Conservation (phyloP, 2,113 vertebrate genomes). For the Grammomys dolichurus region DNA sequence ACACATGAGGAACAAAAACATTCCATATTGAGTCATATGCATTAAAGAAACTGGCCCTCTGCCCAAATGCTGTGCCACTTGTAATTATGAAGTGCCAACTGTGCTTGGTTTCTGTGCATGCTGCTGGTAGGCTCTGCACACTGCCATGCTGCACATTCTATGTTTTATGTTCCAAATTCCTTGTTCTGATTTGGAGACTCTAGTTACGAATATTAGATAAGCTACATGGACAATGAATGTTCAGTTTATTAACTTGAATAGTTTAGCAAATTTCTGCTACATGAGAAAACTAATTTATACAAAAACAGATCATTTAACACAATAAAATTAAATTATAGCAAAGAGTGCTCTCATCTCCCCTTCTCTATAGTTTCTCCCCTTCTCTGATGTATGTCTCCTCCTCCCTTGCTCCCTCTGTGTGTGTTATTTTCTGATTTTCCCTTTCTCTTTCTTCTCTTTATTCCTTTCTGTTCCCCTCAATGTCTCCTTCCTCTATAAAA, state of each 20-base stretch:
- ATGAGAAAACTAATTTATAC: slow-evolving; percentile 76
- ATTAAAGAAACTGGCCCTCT: slow-evolving; percentile 71
- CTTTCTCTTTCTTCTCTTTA: neutral
- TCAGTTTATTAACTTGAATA: slow-evolving; percentile 67
- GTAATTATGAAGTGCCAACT: slow-evolving; percentile 81
- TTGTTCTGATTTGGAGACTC: slow-evolving; percentile 74
- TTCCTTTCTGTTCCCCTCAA: no score
- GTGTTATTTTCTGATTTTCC: neutral
- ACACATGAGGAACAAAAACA: slow-evolving; percentile 72
- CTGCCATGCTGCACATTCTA: slow-evolving; percentile 66
- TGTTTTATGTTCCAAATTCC: slow-evolving; percentile 81
- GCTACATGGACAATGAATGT: slow-evolving; percentile 63
- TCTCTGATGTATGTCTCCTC: neutral
- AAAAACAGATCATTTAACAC: slow-evolving; percentile 46
- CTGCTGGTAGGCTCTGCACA: slow-evolving; percentile 65
- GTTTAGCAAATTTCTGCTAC: slow-evolving; percentile 63
- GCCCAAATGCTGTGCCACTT: slow-evolving; percentile 73
- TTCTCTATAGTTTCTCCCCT: neutral
- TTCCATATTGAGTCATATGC: slow-evolving; percentile 67
- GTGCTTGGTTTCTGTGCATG: slow-evolving; percentile 76
- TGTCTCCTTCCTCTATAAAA: neutral
- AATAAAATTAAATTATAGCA: slow-evolving; percentile 46
- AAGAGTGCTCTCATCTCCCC: neutral
- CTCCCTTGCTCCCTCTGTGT: neutral
- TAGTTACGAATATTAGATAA: slow-evolving; percentile 78